Evolutionary conservation across 2,113 vertebrate genomes (phyloP).

Genomic region (Nothocercus nigrocapillus): DNA sequence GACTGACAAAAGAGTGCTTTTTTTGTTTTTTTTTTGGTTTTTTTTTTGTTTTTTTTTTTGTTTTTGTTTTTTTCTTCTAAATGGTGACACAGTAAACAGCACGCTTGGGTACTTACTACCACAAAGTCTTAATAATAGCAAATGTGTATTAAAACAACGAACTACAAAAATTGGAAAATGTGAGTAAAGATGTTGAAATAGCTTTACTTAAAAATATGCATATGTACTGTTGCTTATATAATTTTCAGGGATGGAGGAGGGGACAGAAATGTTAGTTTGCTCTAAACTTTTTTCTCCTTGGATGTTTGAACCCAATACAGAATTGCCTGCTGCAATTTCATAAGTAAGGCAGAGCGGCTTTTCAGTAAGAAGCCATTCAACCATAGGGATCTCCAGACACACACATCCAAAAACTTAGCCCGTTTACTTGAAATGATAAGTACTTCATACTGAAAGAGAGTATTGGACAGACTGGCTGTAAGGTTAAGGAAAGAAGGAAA

Average conservation of each 20-base stretch:
- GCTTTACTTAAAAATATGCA: not conserved
- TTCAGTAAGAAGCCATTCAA: not conserved
- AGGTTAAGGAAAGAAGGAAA: accelerated
- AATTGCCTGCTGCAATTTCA: not conserved
- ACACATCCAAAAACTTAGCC: not conserved
- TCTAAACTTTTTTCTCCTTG: accelerated
- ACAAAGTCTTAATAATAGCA: too few relatives aligned
- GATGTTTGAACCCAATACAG: not conserved
- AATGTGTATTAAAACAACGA: not conserved
- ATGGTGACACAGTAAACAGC: not conserved
- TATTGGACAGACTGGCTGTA: not conserved
- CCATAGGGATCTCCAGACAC: not conserved
- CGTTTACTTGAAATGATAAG: not conserved
- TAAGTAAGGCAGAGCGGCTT: not conserved
- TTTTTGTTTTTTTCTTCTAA: not conserved
- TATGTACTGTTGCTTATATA: accelerated
- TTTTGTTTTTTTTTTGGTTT: too few relatives aligned
- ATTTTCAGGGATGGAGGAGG: not conserved
- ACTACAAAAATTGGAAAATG: not conserved
- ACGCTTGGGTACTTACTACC: not conserved
- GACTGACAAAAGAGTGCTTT: not conserved
- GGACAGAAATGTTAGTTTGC: not conserved
- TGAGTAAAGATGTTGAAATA: not conserved
- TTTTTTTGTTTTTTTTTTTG: too few relatives aligned
- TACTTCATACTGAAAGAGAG: not conserved